A percentile compares a stretch with the other conserved stretches of the same genome.
These are phyloP conservation scores for Myotis myotis DNA, from an alignment of 2,797 vertebrate genomes.

Conservation along the genomic window DNA sequence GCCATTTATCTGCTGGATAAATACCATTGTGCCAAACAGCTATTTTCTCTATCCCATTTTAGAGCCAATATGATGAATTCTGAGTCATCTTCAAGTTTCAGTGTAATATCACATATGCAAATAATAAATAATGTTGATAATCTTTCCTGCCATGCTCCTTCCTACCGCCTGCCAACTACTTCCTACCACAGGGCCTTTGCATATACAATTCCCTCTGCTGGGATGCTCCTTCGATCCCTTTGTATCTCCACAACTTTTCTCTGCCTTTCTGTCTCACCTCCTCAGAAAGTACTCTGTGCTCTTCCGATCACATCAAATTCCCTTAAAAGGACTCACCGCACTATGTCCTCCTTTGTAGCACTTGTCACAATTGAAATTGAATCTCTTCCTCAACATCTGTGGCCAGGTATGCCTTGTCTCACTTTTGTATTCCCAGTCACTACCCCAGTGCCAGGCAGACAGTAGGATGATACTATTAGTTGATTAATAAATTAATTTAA, in stretches of 20 bases:
- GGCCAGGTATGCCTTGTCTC: not conserved
- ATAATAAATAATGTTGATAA: not conserved
- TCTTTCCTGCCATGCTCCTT: not conserved
- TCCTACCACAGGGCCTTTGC: conserved; percentile 20
- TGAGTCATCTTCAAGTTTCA: not conserved
- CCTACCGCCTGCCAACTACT: not conserved
- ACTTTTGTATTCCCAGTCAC: not conserved
- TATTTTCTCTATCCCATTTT: conserved; percentile 9
- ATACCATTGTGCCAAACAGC: not conserved
- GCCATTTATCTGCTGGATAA: not conserved
- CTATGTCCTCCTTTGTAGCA: not conserved
- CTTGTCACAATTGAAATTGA: not conserved
- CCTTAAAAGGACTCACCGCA: not conserved
- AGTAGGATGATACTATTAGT: not conserved
- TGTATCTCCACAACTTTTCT: not conserved
- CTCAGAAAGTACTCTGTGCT: not conserved
- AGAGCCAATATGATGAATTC: not conserved
- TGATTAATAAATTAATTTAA: not conserved
- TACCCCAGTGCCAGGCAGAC: not conserved
- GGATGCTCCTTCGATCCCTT: not conserved
- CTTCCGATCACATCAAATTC: not conserved
- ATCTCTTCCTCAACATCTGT: not conserved
- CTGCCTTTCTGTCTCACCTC: not conserved
- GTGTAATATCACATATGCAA: not conserved
- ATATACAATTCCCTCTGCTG: not conserved